Percentiles rank a stretch among this genome's conserved stretches.
phyloP scores from a whole-genome alignment of 2,797 vertebrate genomes.

The Tapirus indicus region DNA sequence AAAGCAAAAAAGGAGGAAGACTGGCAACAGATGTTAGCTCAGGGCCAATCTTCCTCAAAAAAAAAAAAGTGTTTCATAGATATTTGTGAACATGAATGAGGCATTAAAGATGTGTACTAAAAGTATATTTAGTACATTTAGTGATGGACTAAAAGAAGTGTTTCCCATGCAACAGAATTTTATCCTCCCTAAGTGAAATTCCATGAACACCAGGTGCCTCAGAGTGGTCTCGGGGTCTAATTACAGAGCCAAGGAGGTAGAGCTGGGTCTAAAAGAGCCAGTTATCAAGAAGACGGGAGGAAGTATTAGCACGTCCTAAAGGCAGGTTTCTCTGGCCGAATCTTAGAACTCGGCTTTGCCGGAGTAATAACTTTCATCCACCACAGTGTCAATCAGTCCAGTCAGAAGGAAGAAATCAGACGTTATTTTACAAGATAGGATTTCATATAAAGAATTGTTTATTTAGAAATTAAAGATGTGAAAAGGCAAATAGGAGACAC shows the following conservation, averaged over 20 bases:
- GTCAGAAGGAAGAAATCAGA: conserved; percentile 2
- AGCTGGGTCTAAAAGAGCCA: neutral
- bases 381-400: neutral
- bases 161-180: neutral
- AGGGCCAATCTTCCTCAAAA: too few relatives aligned
- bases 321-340: neutral
- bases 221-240: neutral
- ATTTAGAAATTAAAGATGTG: neutral
- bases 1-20: too few relatives aligned
- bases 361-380: neutral
- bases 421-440: neutral
- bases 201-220: neutral
- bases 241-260: neutral
- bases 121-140: too few relatives aligned
- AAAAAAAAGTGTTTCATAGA: neutral
- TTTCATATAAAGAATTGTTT: neutral
- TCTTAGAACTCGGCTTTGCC: neutral
- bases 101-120: too few relatives aligned
- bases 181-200: neutral
- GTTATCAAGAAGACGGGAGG: neutral
- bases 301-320: neutral
- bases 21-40: too few relatives aligned
- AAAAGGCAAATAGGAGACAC: neutral
- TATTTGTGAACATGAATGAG: neutral
- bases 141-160: neutral